Percentiles rank a stretch among this genome's conserved stretches.
Conservation (phyloP, 1,140 invertebrate species). For the Drosophila nigromelanica region DNA sequence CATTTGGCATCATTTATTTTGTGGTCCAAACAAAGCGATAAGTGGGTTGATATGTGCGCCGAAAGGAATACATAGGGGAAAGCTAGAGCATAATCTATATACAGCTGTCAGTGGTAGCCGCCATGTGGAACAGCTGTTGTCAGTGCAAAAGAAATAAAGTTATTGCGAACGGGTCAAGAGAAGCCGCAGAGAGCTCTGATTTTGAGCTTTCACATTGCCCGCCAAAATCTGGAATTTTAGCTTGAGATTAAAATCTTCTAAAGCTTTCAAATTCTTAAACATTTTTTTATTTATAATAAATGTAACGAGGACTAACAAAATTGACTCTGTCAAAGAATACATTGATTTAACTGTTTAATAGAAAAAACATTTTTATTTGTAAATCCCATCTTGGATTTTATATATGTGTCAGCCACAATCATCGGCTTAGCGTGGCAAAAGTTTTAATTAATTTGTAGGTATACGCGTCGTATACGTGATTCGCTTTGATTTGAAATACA, state of each 20-base stretch:
- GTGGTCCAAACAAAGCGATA: conserved; percentile 50
- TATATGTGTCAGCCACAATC: neutral
- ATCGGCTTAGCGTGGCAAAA: conserved; percentile 18
- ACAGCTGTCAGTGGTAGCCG: neutral
- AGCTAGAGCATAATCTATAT: neutral
- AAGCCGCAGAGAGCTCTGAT: neutral
- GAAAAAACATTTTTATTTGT: too few species aligned
- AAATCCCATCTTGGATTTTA: too few species aligned
- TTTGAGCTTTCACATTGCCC: neutral
- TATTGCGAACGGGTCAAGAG: conserved; percentile 21
- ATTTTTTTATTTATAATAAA: too few species aligned
- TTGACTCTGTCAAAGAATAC: too few species aligned
- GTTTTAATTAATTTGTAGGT: conserved; percentile 30
- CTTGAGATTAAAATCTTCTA: too few species aligned
- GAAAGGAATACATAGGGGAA: conserved; percentile 8
- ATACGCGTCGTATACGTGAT: conserved; percentile 29
- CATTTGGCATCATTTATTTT: conserved; percentile 60
- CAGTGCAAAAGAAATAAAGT: conserved; percentile 12
- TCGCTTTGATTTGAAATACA: conserved; percentile 13
- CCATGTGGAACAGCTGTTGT: conserved; percentile 20
- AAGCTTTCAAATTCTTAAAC: too few species aligned
- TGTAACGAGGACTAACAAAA: too few species aligned
- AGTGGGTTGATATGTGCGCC: conserved; percentile 43
- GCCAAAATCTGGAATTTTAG: too few species aligned
- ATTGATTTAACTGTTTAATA: too few species aligned